Base-by-base conservation (phyloP, 2,888 invertebrate genomes). In the Athalia circularis region DNA sequence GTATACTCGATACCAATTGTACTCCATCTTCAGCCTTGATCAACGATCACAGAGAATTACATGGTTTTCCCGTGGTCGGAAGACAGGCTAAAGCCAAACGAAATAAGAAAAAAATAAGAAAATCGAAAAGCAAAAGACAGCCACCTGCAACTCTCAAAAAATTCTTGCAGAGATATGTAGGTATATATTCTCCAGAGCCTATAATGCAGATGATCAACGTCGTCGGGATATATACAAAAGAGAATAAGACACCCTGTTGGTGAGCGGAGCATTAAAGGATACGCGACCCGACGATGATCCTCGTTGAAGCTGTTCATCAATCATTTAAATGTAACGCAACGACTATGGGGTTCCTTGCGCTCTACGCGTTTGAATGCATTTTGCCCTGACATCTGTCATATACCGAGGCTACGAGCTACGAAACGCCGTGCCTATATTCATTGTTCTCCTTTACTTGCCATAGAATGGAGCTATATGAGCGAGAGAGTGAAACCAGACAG, bases 281-380 rank as follows among this genome's bases (percentile, higher is more conserved):
- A 47, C 50, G 72, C 72, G 77, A 48, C 29, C 88, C 89, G 87
- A 87, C 87, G 88, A 88, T 82, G 89, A 88, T 86, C 85, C 86
- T 86, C 88, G 87, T 88, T 85, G 85, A 83, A 85, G 85, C 85
- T 85, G 84, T 85, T 88, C 89, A 89, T 89, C 89, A 89, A 89
- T 89, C 89, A 89, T 88, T 86, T 85, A 86, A 88, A 88, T 87
- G 86, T 87, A 87, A 85, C 86, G 84, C 86, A 83, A 83, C 81
- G 48, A 81, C 79, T 81, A 29, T 29, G 57, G 64, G 79, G 75
- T 67, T 67, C 76, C 75, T 75, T 75, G 76, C 79, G 29, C 29
- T 29, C 54, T 65, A 61, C 59, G 15, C 43, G 65, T 79, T 80
- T 80, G 82, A 80, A 84, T 81, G 86, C 85, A 83, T 85, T 86